These are phyloP conservation scores for Onychorhynchus coronatus DNA, from an alignment of 2,113 vertebrate genomes.

Conservation along the genomic window DNA sequence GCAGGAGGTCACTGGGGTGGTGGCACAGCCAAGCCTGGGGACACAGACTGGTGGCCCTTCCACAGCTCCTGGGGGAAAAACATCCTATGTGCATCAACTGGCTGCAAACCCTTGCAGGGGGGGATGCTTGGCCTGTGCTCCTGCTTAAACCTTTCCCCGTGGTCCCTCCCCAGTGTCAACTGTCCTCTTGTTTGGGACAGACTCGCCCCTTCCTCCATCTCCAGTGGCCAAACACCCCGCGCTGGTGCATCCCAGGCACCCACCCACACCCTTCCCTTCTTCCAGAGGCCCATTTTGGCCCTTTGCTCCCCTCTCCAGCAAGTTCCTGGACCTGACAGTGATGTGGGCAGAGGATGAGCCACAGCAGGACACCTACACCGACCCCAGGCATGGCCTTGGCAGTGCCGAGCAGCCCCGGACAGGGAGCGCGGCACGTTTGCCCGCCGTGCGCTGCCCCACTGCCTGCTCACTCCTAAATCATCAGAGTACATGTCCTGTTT, in stretches of 20 bases:
- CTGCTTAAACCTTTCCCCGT: not conserved
- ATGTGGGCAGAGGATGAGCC: not conserved
- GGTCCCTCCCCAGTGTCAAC: rapidly evolving
- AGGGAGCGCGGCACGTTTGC: not conserved
- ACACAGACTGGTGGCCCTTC: rapidly evolving
- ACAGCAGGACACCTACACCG: rapidly evolving
- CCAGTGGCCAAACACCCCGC: rapidly evolving
- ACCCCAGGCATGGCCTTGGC: rapidly evolving
- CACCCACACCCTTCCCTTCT: not conserved
- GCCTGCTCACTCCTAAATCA: not conserved
- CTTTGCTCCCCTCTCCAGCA: not conserved
- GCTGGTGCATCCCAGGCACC: rapidly evolving
- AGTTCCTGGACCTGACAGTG: rapidly evolving
- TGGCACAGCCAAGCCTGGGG: not conserved
- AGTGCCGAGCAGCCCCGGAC: not conserved
- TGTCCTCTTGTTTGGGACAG: not conserved
- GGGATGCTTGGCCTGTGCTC: not conserved
- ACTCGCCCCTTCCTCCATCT: not conserved
- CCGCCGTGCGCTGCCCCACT: not conserved
- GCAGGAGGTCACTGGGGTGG: not conserved
- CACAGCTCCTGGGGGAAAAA: not conserved
- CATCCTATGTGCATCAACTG: rapidly evolving
- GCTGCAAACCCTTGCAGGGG: not conserved
- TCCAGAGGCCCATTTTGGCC: not conserved
- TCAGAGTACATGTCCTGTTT: slow-evolving; percentile 48